Evolutionary conservation across 2,797 vertebrate species (phyloP).

Genomic region (Enteromius paludinosus): DNA sequence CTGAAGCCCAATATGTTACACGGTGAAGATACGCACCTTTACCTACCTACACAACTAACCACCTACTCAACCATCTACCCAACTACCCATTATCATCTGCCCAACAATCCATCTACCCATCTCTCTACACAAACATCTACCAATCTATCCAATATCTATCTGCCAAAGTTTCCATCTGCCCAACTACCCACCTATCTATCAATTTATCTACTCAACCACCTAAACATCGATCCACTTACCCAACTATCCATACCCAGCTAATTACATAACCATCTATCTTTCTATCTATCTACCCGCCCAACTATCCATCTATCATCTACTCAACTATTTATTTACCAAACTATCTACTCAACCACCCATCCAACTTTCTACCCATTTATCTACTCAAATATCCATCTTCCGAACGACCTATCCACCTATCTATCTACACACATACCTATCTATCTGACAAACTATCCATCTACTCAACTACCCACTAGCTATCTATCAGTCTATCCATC

Average conservation of each 20-base stretch:
- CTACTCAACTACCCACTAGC: too few relatives aligned
- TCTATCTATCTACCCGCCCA: accelerated
- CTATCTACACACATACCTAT: neutral
- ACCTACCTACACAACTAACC: neutral
- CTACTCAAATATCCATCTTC: neutral
- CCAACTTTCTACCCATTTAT: too few relatives aligned
- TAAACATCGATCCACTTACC: accelerated
- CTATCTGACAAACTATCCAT: neutral
- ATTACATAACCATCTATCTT: too few relatives aligned
- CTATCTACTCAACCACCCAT: neutral
- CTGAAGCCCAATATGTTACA: neutral
- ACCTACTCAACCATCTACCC: neutral
- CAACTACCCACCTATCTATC: neutral
- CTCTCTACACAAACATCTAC: neutral
- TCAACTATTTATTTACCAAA: neutral
- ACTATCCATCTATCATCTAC: too few relatives aligned
- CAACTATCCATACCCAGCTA: accelerated
- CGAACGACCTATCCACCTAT: neutral
- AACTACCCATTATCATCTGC: neutral
- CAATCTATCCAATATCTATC: neutral
- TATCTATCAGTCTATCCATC: neutral
- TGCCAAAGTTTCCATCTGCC: accelerated
- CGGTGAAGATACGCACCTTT: neutral
- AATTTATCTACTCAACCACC: neutral
- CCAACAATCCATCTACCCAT: neutral